phyloP scores from a whole-genome alignment of 2,113 vertebrate species.

The Nothoprocta perdicaria region DNA sequence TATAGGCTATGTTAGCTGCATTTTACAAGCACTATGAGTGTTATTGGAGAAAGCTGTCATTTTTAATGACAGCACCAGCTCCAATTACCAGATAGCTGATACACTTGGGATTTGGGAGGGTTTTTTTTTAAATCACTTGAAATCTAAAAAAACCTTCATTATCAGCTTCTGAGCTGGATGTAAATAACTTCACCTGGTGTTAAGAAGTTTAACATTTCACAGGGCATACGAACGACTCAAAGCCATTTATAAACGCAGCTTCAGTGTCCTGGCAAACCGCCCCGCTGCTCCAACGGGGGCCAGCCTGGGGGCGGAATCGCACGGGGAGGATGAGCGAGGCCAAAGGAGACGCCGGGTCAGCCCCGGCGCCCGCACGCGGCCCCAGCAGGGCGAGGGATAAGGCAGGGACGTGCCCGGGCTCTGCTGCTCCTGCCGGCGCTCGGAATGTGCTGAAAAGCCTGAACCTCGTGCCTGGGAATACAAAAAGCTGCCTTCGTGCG shows the following conservation, averaged over 20 bases:
- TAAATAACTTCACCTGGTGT: slow-evolving; percentile 75
- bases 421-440: background rate
- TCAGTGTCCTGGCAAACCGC: slow-evolving; percentile 46
- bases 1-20: slow-evolving; percentile 81
- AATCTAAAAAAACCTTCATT: slow-evolving; percentile 75
- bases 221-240: slow-evolving; percentile 33
- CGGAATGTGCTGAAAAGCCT: background rate
- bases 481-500: background rate
- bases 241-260: slow-evolving; percentile 51
- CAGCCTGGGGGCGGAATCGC: background rate
- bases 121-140: slow-evolving; percentile 71
- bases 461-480: background rate
- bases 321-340: background rate
- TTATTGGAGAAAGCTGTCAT: slow-evolving; percentile 85
- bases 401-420: background rate
- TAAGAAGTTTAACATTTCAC: slow-evolving; percentile 63
- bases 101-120: slow-evolving; percentile 75
- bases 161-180: slow-evolving; percentile 73
- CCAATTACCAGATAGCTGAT: slow-evolving; percentile 81
- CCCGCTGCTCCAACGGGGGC: slow-evolving; percentile 3
- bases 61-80: slow-evolving; percentile 84
- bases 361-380: background rate
- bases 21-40: slow-evolving; percentile 79
- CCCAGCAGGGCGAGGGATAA: background rate
- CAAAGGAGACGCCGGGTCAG: background rate